phyloP scores from a whole-genome alignment of 2,888 invertebrate genomes.

The Cryptocheilus praepositus region DNA sequence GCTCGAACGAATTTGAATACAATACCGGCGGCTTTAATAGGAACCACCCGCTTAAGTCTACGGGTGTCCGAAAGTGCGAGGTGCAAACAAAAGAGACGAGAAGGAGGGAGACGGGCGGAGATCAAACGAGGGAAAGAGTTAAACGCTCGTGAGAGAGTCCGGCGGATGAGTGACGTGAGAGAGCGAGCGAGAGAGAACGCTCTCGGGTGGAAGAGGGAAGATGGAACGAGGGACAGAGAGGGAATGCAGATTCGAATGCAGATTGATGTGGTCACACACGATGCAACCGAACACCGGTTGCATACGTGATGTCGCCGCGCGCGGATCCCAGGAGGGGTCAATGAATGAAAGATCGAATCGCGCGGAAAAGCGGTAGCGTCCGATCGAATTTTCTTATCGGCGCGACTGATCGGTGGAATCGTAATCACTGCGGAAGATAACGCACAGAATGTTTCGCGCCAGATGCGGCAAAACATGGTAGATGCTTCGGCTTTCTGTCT shows the following conservation, averaged over 20 bases:
- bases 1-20: conserved; percentile 70
- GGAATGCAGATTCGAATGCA: conserved; percentile 60
- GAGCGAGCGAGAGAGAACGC: conserved; percentile 20
- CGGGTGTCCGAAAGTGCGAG: conserved; percentile 67
- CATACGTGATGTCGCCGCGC: conserved; percentile 60
- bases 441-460: neutral
- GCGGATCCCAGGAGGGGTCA: conserved; percentile 47
- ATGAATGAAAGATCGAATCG: conserved; percentile 52
- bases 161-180: conserved; percentile 32
- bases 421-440: conserved; percentile 10
- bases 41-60: conserved; percentile 54
- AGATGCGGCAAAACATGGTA: too few species aligned
- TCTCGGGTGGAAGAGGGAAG: conserved; percentile 33
- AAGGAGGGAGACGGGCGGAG: conserved; percentile 33
- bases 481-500: too few species aligned
- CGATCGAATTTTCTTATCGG: conserved; percentile 39
- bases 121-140: conserved; percentile 37
- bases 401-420: conserved; percentile 12
- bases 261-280: conserved; percentile 75
- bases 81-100: conserved; percentile 66
- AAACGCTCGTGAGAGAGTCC: conserved; percentile 32
- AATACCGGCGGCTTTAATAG: conserved; percentile 68
- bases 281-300: conserved; percentile 68
- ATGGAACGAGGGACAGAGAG: conserved; percentile 37
- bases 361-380: conserved; percentile 22